phyloP scores from a whole-genome alignment of 2,888 invertebrate genomes.

The Hydraecia micacea region DNA sequence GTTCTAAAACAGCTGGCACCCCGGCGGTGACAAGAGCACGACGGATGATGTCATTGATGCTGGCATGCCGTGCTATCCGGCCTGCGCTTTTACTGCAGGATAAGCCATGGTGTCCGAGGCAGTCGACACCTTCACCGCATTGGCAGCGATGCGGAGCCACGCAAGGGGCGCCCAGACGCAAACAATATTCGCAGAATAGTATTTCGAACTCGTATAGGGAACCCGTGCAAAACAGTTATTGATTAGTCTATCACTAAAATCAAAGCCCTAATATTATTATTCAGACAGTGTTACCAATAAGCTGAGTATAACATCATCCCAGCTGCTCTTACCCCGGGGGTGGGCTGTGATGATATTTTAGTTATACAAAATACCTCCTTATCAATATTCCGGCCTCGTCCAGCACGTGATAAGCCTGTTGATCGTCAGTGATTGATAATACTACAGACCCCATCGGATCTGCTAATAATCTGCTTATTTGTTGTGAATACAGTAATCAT shows the following conservation, averaged over 20 bases:
- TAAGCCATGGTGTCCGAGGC: no score
- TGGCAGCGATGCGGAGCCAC: no score
- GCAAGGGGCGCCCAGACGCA: no score
- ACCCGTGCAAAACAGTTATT: not conserved
- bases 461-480: conserved; percentile 45
- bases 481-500: not conserved
- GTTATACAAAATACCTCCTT: conserved; percentile 50
- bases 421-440: conserved; percentile 55
- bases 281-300: conserved; percentile 24
- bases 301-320: conserved; percentile 26
- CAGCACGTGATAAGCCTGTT: conserved; percentile 51
- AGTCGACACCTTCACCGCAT: no score
- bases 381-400: conserved; percentile 45
- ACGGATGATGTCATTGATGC: no score
- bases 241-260: conserved; percentile 6
- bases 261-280: conserved; percentile 39
- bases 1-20: no score
- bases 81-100: no score
- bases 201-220: no score
- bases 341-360: conserved; percentile 48
- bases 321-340: conserved; percentile 38
- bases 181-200: no score
- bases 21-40: no score
- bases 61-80: no score
- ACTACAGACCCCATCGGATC: conserved; percentile 22